Conservation (phyloP, 2,888 invertebrate species). For the Pristionchus fissidentatus region DNA sequence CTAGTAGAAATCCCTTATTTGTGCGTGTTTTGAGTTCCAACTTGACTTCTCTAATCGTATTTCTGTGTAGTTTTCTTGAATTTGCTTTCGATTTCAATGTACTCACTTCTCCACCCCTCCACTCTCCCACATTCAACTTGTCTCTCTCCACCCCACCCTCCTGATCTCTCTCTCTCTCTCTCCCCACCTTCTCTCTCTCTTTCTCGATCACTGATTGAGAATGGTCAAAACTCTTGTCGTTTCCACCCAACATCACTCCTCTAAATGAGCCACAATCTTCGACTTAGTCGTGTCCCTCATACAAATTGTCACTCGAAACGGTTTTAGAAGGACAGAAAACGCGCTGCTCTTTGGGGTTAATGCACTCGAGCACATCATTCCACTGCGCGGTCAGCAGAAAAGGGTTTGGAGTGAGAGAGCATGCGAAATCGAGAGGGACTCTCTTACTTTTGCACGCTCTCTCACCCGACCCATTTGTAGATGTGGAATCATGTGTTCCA, state of each 20-base stretch:
- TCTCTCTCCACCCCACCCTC: background rate
- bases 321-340: background rate
- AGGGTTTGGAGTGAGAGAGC: too few species aligned
- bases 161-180: slow-evolving; percentile 7
- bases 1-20: too few species aligned
- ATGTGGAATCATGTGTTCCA: too few species aligned
- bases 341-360: background rate
- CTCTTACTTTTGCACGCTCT: too few species aligned
- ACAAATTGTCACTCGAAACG: background rate
- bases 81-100: background rate
- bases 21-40: too few species aligned
- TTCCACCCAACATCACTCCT: background rate
- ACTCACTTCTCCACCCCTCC: background rate
- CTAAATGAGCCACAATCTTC: slow-evolving; percentile 22
- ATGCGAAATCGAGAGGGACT: too few species aligned
- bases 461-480: too few species aligned
- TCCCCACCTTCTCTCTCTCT: slow-evolving; percentile 4
- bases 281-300: background rate
- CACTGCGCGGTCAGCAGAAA: too few species aligned
- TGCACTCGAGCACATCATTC: too few species aligned
- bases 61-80: background rate
- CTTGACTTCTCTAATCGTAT: slow-evolving; percentile 21
- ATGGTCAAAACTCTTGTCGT: slow-evolving; percentile 12
- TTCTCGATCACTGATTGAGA: slow-evolving; percentile 13
- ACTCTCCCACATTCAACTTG: background rate